A percentile compares a stretch with the other conserved stretches of the same genome.
phyloP scores from a whole-genome alignment of 1,140 invertebrate genomes.

The Thaumetopoea pityocampa region DNA sequence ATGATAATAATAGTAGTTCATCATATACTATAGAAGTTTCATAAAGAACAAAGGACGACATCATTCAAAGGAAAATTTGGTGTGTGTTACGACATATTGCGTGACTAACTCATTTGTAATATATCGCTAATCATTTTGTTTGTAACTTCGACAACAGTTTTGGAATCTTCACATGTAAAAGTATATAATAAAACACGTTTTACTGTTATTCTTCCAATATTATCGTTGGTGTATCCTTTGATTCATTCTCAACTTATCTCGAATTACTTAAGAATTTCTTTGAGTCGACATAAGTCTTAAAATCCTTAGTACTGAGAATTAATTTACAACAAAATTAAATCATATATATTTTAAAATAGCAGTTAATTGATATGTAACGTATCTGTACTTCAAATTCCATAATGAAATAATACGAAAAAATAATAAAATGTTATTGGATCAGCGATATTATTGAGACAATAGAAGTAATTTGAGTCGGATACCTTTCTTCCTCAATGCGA shows the following conservation, averaged over 20 bases:
- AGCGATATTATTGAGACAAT: conserved; percentile 41
- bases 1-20: conserved; percentile 3
- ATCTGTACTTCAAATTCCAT: conserved; percentile 7
- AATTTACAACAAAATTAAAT: too few relatives aligned
- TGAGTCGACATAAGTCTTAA: too few relatives aligned
- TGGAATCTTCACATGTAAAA: conserved; percentile 16
- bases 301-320: too few relatives aligned
- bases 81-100: conserved; percentile 23
- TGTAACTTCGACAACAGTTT: conserved; percentile 14
- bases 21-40: conserved; percentile 2
- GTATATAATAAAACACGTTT: background rate
- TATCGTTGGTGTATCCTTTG: background rate
- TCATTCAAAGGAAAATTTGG: conserved; percentile 12
- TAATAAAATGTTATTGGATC: conserved; percentile 32
- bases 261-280: too few relatives aligned
- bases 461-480: conserved; percentile 48
- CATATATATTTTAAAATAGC: too few relatives aligned
- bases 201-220: conserved; percentile 12
- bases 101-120: conserved; percentile 36
- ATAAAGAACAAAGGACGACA: conserved; percentile 19
- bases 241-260: too few relatives aligned
- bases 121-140: conserved; percentile 46
- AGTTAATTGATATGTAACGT: too few relatives aligned
- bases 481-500: conserved; percentile 62
- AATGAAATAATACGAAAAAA: conserved; percentile 16